Conservation (phyloP, 53 echinoderm and acorn worm species). For the Holothuria leucospilota region DNA sequence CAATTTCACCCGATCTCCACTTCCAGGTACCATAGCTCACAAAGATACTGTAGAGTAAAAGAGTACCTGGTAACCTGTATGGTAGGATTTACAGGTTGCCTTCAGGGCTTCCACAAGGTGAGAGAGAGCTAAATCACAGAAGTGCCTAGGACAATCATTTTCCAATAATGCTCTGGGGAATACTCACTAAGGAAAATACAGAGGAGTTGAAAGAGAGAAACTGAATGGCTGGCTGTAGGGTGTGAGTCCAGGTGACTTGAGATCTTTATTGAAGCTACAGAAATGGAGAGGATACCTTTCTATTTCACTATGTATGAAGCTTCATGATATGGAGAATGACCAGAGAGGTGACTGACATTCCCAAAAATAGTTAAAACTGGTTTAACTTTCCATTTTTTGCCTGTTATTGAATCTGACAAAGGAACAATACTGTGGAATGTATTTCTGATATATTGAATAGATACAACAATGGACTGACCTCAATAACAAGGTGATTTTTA, state of each 20-base stretch:
- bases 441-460: too few relatives aligned
- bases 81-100: constrained; percentile 25
- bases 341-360: background rate
- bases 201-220: background rate
- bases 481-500: too few relatives aligned
- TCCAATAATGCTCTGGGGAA: constrained; percentile 31
- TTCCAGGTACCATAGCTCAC: too few relatives aligned
- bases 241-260: constrained; percentile 19
- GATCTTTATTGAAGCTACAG: too few relatives aligned
- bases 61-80: background rate
- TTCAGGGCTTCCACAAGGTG: constrained; percentile 20
- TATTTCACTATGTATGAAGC: too few relatives aligned
- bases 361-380: background rate
- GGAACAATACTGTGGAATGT: too few relatives aligned
- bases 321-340: background rate
- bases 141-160: constrained; percentile 13
- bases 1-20: too few relatives aligned
- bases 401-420: too few relatives aligned
- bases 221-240: constrained; percentile 12
- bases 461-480: too few relatives aligned
- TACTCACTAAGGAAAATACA: background rate
- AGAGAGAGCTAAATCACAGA: constrained; percentile 25
- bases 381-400: too few relatives aligned
- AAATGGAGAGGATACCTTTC: too few relatives aligned
- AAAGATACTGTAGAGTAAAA: too few relatives aligned